Evolutionary conservation across 1,140 invertebrate genomes (phyloP), one percentile per base, ranked within the genome.

Genomic region (Polyergus mexicanus): DNA sequence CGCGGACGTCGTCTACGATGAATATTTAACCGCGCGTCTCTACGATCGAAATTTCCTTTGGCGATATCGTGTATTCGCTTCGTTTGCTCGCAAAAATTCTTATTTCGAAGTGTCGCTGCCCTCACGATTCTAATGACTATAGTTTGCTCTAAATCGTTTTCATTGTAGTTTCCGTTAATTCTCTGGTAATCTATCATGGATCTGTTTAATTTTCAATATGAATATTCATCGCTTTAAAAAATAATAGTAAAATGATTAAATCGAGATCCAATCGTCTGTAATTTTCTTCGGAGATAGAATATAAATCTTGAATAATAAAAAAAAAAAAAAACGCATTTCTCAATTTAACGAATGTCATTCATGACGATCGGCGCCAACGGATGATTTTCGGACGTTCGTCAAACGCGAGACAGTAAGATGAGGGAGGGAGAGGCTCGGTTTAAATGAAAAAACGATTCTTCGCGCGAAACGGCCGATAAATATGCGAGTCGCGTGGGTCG

Each of bases 401-500:
- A 51, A 51, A 22, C 71, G 63, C 41, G 72, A 68, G 47, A 75
- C 65, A 68, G n/a, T n/a, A 19, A 22, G n/a, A n/a, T n/a, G 8
- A 35, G 19, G 35, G 6, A 16, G 19, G 35, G 19, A 22, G 47
- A 51, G 16, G 4, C 51, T 38, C 22, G n/a, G 32, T n/a, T 51
- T 41, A 44, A 69, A 69, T 51, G 44, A 72, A 83, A 65, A 38
- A n/a, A 76, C 54, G 56, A 76, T 84, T 65, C 58, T 32, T 51
- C 47, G 85, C 80, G 89, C 85, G 88, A 88, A 89, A 88, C 85
- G 66, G 71, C 25, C 77, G 84, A 93, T 91, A 88, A 85, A 87
- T 91, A 93, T 93, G 91, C 91, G 88, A 92, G 93, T 93, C 92
- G 92, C 91, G 93, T 93, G 93, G 92, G 88, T 66, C 74, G 87